Evolutionary conservation across 2,888 invertebrate genomes (phyloP), one percentile per base, ranked within the genome.

Genomic region (Melipona beecheii): DNA sequence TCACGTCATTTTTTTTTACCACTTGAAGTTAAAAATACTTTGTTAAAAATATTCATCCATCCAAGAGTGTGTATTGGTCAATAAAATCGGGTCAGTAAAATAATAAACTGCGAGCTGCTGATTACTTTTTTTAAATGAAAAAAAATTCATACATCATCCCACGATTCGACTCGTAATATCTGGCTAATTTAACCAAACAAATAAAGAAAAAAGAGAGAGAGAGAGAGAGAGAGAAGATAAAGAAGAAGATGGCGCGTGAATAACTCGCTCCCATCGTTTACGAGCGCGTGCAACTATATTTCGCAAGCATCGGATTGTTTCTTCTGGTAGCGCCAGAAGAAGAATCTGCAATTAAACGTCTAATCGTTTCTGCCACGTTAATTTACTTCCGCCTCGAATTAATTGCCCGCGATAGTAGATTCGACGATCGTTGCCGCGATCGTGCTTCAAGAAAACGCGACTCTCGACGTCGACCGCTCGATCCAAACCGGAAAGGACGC

Each of bases 311-410:
- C 11, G 31, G 31, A 64, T 64, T 24, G 21, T 60, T 71, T 36
- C 36, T 71, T 71, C 71, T 60, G 11, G 19, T 21, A 49, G n/a
- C 27, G 36, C 11, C n/a, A 19, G 5, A 43, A 19, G n/a, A 72
- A 27, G 24, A 58, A 15, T 49, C 15, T 13, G 19, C 58, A n/a
- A 43, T 58, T 49, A 27, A 17, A 43, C n/a, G 60, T 60, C 21
- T 24, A 27, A 72, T 72, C 72, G 60, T 56, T 21, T 9, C 43
- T 19, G 49, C n/a, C 36, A 36, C n/a, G 58, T 49, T 72, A 24
- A 72, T 60, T 60, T 49, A 72, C 27, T 72, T 49, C 72, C 72
- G 56, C 58, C 58, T 60, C 24, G 71, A 49, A 43, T 72, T 72
- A 72, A 72, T 72, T 72, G 27, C 13, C 24, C 31, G 49, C 27